Percentiles rank a stretch among this genome's conserved stretches.
phyloP scores from a whole-genome alignment of 2,113 vertebrate species.

The Psophia crepitans region DNA sequence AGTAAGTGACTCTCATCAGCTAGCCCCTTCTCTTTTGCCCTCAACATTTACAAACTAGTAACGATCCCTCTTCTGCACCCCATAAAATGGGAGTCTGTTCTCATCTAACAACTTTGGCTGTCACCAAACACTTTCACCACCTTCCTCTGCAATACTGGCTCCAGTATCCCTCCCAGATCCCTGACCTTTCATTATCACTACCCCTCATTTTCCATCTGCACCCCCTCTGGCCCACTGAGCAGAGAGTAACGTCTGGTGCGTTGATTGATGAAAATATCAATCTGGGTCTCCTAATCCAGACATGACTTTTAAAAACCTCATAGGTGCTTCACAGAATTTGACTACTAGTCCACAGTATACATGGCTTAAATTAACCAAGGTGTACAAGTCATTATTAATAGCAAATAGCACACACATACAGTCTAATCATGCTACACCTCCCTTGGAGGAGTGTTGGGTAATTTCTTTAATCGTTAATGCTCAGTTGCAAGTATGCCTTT shows the following conservation, averaged over 20 bases:
- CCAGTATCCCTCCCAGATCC: neutral
- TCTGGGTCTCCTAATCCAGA: neutral
- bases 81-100: neutral
- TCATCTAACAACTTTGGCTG: neutral
- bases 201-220: neutral
- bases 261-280: neutral
- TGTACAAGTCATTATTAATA: neutral
- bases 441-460: neutral
- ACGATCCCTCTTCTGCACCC: neutral
- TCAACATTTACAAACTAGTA: neutral
- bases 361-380: neutral
- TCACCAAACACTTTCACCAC: neutral
- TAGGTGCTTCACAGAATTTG: neutral
- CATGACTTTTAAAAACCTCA: neutral
- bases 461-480: neutral
- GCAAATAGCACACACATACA: neutral
- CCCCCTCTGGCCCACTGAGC: no score
- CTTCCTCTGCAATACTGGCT: neutral
- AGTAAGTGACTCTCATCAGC: neutral
- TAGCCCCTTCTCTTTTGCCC: neutral
- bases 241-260: neutral
- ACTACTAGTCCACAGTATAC: neutral
- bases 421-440: neutral
- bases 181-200: neutral
- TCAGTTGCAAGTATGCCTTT: neutral